Evolutionary conservation across 2,888 invertebrate species (phyloP), one percentile per base, ranked within the genome.

Genomic region (Cryptus viduatorius): DNA sequence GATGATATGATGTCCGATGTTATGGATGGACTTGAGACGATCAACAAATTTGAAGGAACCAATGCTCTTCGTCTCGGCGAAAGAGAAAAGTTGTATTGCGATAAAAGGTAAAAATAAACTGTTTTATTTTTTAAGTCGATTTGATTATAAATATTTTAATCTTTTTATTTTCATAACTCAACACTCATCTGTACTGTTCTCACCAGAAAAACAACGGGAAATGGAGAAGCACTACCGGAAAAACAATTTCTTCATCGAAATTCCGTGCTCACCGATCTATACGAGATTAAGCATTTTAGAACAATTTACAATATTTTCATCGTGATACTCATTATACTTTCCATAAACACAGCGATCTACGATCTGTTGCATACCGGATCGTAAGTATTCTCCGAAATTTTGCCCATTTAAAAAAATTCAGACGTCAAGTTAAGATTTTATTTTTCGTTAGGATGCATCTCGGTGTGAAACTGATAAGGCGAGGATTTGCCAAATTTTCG

Each of bases 261-360:
- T 91, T 98, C 98, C 0, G 94, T 97, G n/a, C 94, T 98, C 79
- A 98, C 97, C 0, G 97, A 97, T 84, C 95, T 98, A 29, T 95
- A 97, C 88, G 95, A 96, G 91, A 95, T 96, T 71, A 95, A 96
- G 73, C 98, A 98, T 93, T 96, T 98, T 89, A 95, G 96, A 89
- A 97, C 98, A 3, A 96, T 98, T 87, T 97, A 98, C 93, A 97
- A 98, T 92, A 96, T 98, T 87, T 98, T 98, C 93, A 95, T 97
- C 67, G 97, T 96, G 19, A 96, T 97, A 87, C 94, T 98, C 48
- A 94, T 97, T 75, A 94, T 96, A 48, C 94, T 98, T 86, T 95
- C 97, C 72, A 94, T 97, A 79, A 96, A 98, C 89, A 97, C 97
- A 5, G 94, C 96, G 24, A 94, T 96, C 12, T 95, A 96, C 89